phyloP scores from a whole-genome alignment of 2,113 vertebrate species.

The Leucopsar rothschildi region DNA sequence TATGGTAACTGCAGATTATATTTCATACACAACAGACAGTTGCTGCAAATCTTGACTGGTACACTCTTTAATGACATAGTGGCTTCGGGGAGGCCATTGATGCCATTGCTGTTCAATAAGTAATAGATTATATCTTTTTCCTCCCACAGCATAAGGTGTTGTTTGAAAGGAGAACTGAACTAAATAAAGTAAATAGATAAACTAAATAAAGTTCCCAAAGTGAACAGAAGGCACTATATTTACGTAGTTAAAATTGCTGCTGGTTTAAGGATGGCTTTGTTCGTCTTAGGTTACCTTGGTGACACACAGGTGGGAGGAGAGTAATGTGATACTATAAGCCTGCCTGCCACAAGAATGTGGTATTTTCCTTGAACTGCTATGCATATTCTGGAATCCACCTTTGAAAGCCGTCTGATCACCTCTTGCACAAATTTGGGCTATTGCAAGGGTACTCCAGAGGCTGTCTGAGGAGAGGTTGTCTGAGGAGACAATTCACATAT shows the following conservation, averaged over 20 bases:
- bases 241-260: background rate
- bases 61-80: background rate
- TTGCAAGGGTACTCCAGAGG: background rate
- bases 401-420: background rate
- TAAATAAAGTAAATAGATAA: background rate
- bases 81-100: background rate
- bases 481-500: background rate
- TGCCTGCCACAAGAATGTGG: background rate
- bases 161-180: background rate
- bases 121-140: background rate
- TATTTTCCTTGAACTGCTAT: background rate
- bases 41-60: background rate
- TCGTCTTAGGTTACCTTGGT: background rate
- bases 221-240: background rate
- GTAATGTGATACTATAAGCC: background rate
- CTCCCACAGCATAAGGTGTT: background rate
- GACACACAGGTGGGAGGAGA: background rate
- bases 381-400: background rate
- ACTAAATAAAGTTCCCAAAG: background rate
- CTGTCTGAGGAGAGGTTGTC: background rate
- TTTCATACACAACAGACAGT: background rate
- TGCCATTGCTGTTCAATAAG: background rate
- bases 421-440: background rate
- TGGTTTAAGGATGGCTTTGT: background rate
- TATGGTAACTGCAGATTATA: background rate